Base-by-base conservation (phyloP, 2,888 invertebrate species). In the Ischnus inquisitorius region DNA sequence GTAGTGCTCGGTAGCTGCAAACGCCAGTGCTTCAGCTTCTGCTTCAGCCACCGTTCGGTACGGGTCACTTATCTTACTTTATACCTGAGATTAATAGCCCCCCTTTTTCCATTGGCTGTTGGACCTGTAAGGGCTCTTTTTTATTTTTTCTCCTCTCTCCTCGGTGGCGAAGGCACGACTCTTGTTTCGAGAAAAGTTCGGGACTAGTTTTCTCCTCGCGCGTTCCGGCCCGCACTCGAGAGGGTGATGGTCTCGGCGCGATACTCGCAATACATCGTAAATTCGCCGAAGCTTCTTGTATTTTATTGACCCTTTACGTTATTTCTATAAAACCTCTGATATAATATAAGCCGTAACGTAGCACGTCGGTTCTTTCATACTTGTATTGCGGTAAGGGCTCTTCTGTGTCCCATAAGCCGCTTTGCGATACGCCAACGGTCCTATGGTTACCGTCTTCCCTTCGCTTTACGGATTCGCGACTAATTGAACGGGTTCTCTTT, bases 41-140 rank as follows among this genome's bases (percentile, higher is more conserved):
- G 75, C 67, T 69, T 76, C 65, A 65, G 62, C 80, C 77, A 85
- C 72, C 74, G 82, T 77, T 74, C 86, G 83, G 84, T 85, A 74
- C 87, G 74, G 82, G 80, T 87, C 88, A 89, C 89, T 90, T 90
- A 89, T 91, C 91, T 90, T 89, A 89, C 90, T 91, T 90, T 89
- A 87, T 87, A 88, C 86, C 88, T 83, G 79, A 85, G 89, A 90
- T 90, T 89, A 90, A 90, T 90, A 88, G 88, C 86, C 34, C 84
- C 84, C 85, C n/a, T n/a, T 79, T 68, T 81, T 68, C 77, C 77
- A 78, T 69, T 82, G 72, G 82, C 79, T 68, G 72, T 78, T 68
- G 60, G 72, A 80, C 48, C 79, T 74, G 71, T 79, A 65, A 72
- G 67, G 54, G 67, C 65, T 64, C 71, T 77, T 65, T 77, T 62